phyloP scores from a whole-genome alignment of 2,888 invertebrate species.

The Eupithecia pulchellata region DNA sequence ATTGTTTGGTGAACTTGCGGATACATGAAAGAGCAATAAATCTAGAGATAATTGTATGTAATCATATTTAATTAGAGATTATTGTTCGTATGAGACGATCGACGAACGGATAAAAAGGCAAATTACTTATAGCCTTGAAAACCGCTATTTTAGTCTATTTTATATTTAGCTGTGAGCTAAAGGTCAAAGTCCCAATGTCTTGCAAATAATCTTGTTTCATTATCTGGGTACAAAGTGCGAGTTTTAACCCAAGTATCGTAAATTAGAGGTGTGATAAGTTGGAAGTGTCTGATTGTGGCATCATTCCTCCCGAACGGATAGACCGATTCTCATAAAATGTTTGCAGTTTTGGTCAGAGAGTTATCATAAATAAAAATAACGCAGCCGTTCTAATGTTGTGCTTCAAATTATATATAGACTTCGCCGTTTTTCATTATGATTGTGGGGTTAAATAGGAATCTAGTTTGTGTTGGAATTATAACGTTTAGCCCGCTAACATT shows the following conservation, averaged over 20 bases:
- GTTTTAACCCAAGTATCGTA: not conserved
- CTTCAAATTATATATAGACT: not conserved
- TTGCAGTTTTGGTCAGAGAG: not conserved
- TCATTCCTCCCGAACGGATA: not conserved
- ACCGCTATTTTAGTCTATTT: not conserved
- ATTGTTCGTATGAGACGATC: conserved; percentile 3
- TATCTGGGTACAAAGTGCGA: not conserved
- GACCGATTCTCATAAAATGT: not conserved
- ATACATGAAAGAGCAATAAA: conserved; percentile 18
- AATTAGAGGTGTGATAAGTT: not conserved
- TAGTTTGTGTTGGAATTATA: no score
- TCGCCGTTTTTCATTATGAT: no score
- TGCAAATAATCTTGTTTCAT: not conserved
- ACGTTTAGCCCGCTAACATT: no score
- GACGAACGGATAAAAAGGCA: not conserved
- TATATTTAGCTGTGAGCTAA: not conserved
- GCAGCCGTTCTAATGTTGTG: not conserved
- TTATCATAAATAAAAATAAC: not conserved
- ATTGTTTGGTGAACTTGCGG: conserved; percentile 17
- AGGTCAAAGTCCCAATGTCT: not conserved
- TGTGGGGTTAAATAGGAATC: no score
- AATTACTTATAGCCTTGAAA: not conserved
- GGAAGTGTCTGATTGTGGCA: not conserved
- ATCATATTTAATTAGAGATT: conserved; percentile 9
- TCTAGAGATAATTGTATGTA: conserved; percentile 21